Percentiles rank a stretch among this genome's conserved stretches.
Evolutionary conservation across 2,888 invertebrate species (phyloP).

Genomic region (Seira sanloemensis): DNA sequence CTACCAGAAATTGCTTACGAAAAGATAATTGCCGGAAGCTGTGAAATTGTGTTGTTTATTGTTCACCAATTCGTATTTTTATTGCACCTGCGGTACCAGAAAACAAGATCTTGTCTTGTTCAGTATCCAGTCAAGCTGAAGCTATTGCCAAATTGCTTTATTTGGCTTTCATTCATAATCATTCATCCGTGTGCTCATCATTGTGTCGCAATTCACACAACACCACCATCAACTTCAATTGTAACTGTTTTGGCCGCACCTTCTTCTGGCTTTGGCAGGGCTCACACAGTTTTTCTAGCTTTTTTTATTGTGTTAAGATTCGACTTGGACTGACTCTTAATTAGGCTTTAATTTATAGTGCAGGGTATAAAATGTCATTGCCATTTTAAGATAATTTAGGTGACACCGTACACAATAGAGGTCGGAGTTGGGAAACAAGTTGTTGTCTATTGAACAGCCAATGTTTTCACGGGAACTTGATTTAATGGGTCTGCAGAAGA

Average conservation of each 20-base stretch:
- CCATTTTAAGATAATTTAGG: conserved; percentile 1
- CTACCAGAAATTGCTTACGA: not conserved
- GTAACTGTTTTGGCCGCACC: conserved; percentile 1
- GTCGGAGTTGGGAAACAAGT: not conserved
- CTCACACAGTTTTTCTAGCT: too few relatives aligned
- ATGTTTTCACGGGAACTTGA: not conserved
- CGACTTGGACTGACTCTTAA: conserved; percentile 35
- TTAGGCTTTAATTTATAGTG: conserved; percentile 32
- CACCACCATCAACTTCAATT: not conserved
- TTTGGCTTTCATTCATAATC: not conserved
- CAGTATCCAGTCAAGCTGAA: not conserved
- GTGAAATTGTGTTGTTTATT: conserved; percentile 1
- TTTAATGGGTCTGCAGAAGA: too few relatives aligned
- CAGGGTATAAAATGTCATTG: conserved; percentile 25
- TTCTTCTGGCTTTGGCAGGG: not conserved
- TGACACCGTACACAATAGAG: not conserved
- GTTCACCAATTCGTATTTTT: not conserved
- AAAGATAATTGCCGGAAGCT: not conserved
- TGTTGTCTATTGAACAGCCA: not conserved
- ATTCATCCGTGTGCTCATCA: not conserved
- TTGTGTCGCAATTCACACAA: not conserved
- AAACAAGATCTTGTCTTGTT: not conserved
- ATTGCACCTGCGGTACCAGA: conserved; percentile 4
- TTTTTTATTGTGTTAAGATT: too few relatives aligned
- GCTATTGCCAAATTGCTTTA: conserved; percentile 4